These are phyloP conservation scores for Lobophora halterata DNA, from an alignment of 2,888 invertebrate species.

Conservation along the genomic window DNA sequence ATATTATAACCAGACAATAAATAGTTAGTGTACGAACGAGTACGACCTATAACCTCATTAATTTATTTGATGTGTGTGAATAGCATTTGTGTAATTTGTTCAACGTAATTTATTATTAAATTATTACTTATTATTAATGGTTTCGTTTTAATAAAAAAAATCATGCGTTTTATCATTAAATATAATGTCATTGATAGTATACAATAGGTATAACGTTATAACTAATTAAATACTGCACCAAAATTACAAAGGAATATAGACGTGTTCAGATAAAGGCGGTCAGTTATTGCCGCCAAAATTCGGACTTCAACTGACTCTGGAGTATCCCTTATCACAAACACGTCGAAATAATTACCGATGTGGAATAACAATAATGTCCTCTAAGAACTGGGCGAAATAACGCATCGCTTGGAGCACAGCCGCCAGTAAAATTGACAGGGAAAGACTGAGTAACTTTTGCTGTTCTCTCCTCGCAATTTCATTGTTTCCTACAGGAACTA, in stretches of 20 bases:
- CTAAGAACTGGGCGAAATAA: conserved; percentile 82
- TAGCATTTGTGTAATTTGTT: conserved; percentile 72
- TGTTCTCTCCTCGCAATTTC: conserved; percentile 67
- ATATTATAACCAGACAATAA: conserved; percentile 44
- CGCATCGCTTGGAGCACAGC: conserved; percentile 83
- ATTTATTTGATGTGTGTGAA: conserved; percentile 79
- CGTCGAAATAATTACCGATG: conserved; percentile 57
- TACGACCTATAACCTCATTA: conserved; percentile 79
- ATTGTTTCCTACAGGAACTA: conserved; percentile 72
- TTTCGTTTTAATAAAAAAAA: conserved; percentile 39
- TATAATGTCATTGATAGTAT: conserved; percentile 51
- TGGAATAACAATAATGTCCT: conserved; percentile 79
- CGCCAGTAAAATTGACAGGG: conserved; percentile 81
- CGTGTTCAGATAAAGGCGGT: conserved; percentile 20
- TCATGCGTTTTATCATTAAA: conserved; percentile 59
- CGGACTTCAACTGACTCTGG: background rate
- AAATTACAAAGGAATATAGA: conserved; percentile 59
- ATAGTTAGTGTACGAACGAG: conserved; percentile 61
- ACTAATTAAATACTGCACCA: conserved; percentile 66
- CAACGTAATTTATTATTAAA: conserved; percentile 78
- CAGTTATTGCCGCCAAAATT: conserved; percentile 26
- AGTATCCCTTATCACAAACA: conserved; percentile 15
- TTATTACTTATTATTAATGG: conserved; percentile 41
- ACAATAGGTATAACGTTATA: conserved; percentile 45
- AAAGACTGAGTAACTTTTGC: conserved; percentile 80